Base-by-base conservation (phyloP, 2,888 invertebrate species). In the Diachrysia chrysitis region DNA sequence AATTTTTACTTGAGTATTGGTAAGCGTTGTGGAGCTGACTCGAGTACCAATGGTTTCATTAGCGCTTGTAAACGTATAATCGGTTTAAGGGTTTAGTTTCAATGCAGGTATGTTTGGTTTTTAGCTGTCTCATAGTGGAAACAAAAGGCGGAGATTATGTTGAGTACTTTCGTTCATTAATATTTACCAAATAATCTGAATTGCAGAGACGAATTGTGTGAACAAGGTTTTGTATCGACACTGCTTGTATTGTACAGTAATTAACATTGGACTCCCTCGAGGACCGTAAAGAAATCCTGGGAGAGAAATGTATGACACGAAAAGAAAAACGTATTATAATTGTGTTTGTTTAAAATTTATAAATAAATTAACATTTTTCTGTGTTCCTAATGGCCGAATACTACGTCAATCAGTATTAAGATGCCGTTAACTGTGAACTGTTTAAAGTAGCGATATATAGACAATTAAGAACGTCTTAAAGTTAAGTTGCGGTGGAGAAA, bases 31-130 rank as follows among this genome's bases (percentile, higher is more conserved):
- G 68, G 23, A 21, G 35, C 81, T 81, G 85, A 84, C 82, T 79
- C 79, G 82, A 66, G 73, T 81, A 62, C 66, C 56, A 82, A 81
- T 82, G 74, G 65, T 79, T 66, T 70, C 75, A 79, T 81, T 81
- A 79, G 69, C 79, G 73, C 77, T 58, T 37, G 63, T 29, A 66
- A 73, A 73, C 57, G 82, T 77, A 81, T 81, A 81, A 81, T 77
- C 69, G 63, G 56, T 58, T 66, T 69, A 57, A 71, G 54, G 62
- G 54, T 64, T 75, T 78, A 67, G 71, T 71, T 67, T 48, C 48
- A 29, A 62, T 62, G 76, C 12, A n/a, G 65, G 71, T 73, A 63
- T 76, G 69, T 70, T 55, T 17, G 12, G 64, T 71, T 82, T 79
- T 79, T 78, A 58, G 29, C n/a, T 16, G n/a, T n/a, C 42, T 42